Base-by-base conservation (phyloP, 2,888 invertebrate genomes). In the Linhomoeus sp. region DNA sequence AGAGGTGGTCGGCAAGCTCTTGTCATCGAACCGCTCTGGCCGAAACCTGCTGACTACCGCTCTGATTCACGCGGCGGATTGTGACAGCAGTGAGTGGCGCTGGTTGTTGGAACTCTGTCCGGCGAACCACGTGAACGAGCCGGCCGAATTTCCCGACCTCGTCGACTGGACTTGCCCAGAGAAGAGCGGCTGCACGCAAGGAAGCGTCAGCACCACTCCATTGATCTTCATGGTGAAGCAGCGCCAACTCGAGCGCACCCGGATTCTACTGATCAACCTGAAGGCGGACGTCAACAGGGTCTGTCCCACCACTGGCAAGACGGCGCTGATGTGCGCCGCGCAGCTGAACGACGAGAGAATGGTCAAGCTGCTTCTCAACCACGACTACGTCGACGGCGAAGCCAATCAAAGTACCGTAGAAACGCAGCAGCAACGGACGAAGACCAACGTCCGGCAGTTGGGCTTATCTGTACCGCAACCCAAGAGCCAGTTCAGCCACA, bases 271-370 rank as follows among this genome's bases (percentile, higher is more conserved):
- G 26, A 52, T 59, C 48, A 53, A 58, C 45, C 62, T 64, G 25
- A 14, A 39, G 14, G 45, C 22, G 12, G 40, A 45, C 39, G 23
- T 40, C 22, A 48, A 48, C 24, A 2, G 3, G 14, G 17, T 36
- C 3, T n/a, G 15, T 26, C 24, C 15, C 7, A 25, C 7, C 23
- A 19, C 3, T 3, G 62, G 63, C 12, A 50, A 60, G n/a, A 66
- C 66, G 17, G 66, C 69, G 15, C 52, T 70, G 35, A 68, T 68
- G 67, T 64, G 67, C 56, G 67, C 69, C 41, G 66, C 67, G 15
- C 57, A 57, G 53, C 54, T 61, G 65, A 68, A 69, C 58, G 64
- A 69, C 49, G 50, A 61, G 19, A 54, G 58, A 45, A 56, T 67
- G 55, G 66, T 67, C 9, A 64, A 65, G 51, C 53, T 68, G 24